Percentiles rank a stretch among this genome's conserved stretches.
Evolutionary conservation across 92 coral and sea anemone species (phyloP).

Genomic region (Heteractis magnifica): DNA sequence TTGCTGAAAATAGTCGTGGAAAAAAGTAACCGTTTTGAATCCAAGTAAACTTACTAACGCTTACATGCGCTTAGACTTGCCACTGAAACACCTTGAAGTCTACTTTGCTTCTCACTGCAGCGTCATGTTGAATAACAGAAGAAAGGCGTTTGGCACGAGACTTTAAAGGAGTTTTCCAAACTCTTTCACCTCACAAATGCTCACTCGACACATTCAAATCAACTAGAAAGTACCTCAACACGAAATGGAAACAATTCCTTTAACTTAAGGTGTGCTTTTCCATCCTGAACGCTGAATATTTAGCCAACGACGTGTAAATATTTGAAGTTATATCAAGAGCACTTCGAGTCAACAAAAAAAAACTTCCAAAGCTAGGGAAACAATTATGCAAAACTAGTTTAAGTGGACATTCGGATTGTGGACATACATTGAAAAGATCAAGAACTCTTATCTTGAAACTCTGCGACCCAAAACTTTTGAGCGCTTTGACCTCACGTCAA

Average conservation of each 20-base stretch:
- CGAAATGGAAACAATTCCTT: no score
- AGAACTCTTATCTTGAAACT: conserved; percentile 1
- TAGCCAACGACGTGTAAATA: neutral
- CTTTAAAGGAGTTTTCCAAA: neutral
- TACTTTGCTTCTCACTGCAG: neutral
- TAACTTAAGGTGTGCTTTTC: neutral
- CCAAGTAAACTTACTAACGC: neutral
- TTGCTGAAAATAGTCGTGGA: neutral
- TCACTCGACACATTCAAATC: neutral
- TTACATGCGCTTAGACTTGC: no score
- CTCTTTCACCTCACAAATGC: neutral
- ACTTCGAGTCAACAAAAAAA: conserved; percentile 32
- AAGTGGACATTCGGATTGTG: conserved; percentile 6
- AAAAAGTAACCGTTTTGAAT: neutral
- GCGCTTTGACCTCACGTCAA: conserved; percentile 3
- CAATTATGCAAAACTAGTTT: conserved; percentile 15
- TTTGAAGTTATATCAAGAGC: conserved; percentile 10
- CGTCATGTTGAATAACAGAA: neutral
- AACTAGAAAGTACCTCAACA: neutral
- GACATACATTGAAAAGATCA: conserved; percentile 1
- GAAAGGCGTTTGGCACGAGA: neutral
- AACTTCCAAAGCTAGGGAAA: conserved; percentile 7
- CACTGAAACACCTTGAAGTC: neutral
- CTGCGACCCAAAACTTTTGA: neutral
- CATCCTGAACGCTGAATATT: neutral